Conservation (phyloP, 2,113 vertebrate species). For the Catharus fuscescens region DNA sequence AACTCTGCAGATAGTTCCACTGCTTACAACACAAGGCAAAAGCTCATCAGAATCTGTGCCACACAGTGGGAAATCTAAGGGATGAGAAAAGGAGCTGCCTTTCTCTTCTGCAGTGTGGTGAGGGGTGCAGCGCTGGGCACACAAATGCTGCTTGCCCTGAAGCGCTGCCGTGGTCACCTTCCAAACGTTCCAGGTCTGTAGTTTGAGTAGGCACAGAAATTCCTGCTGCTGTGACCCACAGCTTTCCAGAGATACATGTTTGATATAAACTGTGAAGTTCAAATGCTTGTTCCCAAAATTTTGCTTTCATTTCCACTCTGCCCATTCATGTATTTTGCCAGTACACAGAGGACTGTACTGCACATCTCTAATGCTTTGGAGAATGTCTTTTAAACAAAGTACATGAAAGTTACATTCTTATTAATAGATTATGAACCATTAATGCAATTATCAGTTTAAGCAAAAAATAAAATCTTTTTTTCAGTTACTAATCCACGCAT, state of each 20-base stretch:
- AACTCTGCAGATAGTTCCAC: background rate
- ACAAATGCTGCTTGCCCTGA: background rate
- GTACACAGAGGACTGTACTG: background rate
- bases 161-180: background rate
- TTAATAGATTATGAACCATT: background rate
- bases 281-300: background rate
- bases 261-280: background rate
- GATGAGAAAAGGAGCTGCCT: background rate
- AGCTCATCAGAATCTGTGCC: background rate
- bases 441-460: background rate
- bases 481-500: background rate
- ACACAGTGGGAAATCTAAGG: background rate
- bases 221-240: background rate
- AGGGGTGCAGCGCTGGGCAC: background rate
- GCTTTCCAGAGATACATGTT: background rate
- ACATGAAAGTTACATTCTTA: background rate
- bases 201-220: background rate
- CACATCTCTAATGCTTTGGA: background rate
- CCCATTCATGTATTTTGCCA: background rate
- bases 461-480: background rate
- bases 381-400: background rate
- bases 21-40: background rate
- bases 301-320: background rate
- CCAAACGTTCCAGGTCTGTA: background rate
- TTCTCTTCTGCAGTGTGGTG: background rate